phyloP scores from a whole-genome alignment of 2,113 vertebrate species.

The Brienomyrus longianalis region DNA sequence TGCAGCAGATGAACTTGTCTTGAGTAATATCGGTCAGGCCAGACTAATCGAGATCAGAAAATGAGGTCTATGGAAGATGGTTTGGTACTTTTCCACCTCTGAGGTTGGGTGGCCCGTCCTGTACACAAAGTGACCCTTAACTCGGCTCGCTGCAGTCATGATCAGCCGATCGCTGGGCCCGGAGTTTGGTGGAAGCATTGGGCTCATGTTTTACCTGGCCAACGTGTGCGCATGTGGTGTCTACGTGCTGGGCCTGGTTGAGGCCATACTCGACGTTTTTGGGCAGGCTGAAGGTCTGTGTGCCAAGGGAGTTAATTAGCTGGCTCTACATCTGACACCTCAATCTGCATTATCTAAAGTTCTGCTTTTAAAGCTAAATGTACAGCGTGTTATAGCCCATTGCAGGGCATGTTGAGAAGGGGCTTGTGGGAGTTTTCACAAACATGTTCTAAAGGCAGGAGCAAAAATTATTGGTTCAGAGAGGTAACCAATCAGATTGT shows the following conservation, averaged over 20 bases:
- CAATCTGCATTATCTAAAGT: not conserved
- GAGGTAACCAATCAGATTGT: no score
- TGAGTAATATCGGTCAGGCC: not conserved
- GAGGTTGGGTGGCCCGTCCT: not conserved
- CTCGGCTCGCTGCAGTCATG: conserved; percentile 48
- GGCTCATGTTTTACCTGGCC: conserved; percentile 65
- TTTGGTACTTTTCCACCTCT: not conserved
- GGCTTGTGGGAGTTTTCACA: no score
- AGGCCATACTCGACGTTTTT: conserved; percentile 53
- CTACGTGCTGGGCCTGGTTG: conserved; percentile 58
- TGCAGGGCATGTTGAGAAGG: not conserved
- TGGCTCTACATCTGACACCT: no score
- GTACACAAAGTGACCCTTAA: not conserved
- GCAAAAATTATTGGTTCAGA: no score
- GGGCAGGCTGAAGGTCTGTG: conserved; percentile 34
- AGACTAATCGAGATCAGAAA: not conserved
- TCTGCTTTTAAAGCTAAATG: not conserved
- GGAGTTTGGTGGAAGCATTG: conserved; percentile 61
- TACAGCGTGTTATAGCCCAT: not conserved
- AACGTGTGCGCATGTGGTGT: conserved; percentile 59
- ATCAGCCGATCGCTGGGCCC: conserved; percentile 61
- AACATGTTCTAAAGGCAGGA: no score
- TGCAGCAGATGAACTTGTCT: not conserved
- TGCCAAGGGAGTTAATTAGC: no score
- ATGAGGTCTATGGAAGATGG: not conserved